Evolutionary conservation across 1,140 invertebrate species (phyloP), one percentile per base, ranked within the genome.

Genomic region (Dufourea novaeangliae): DNA sequence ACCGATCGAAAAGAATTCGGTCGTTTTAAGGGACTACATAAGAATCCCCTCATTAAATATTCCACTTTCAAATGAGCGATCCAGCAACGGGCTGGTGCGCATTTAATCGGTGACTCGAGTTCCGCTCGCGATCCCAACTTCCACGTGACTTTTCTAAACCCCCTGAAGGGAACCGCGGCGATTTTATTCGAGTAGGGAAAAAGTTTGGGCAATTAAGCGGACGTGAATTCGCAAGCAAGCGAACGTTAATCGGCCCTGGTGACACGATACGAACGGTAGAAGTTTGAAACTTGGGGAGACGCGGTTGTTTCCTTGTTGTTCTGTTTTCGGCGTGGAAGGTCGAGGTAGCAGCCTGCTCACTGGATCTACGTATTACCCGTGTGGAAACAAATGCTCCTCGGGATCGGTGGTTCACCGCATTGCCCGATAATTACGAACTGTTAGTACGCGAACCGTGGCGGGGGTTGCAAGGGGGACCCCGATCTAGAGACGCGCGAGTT

Each of bases 401-500:
- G 71, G 82, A 80, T 84, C 83, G 76, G 84, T 78, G 78, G 82
- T 63, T 80, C 52, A 57, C 78, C 68, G 69, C 81, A 80, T 80
- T 83, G 82, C 54, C 64, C 72, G 63, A 56, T 84, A 84, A 84
- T 84, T 84, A 84, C 82, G 82, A 80, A 82, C 82, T 84, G 82
- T 84, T 84, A 84, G 71, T 78, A 72, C 78, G 82, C 78, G 66
- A 77, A 67, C 32, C 11, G 56, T n/a, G 20, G 46, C 17, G 46
- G 20, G 50, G 61, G 52, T 25, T 37, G 41, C n/a, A n/a, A 32
- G 64, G 17, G 8, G 11, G 69, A 50, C n/a, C 17, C 17, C 11
- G 79, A 69, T 41, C 44, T 27, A 11, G 56, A 50, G 46, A 50
- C n/a, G 39, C 52, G n/a, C n/a, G 57, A 27, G 64, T 12, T 37